phyloP scores from a whole-genome alignment of 2,113 vertebrate species.

The Accipiter virgatus region DNA sequence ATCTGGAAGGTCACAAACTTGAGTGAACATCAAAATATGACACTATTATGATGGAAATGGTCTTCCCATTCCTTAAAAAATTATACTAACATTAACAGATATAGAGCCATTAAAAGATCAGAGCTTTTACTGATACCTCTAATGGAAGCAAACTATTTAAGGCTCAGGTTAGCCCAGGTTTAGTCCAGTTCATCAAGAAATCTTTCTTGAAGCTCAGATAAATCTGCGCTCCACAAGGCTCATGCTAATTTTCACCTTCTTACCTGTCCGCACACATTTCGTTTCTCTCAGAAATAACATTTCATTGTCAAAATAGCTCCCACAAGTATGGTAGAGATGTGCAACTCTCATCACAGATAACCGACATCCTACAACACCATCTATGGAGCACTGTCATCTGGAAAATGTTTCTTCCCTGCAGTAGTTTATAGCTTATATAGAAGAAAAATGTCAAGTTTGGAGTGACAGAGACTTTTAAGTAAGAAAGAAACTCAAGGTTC shows the following conservation, averaged over 20 bases:
- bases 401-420: constrained; percentile 29
- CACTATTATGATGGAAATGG: background rate
- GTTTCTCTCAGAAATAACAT: background rate
- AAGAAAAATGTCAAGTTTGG: constrained; percentile 36
- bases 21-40: background rate
- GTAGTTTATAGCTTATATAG: constrained; percentile 48
- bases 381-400: constrained; percentile 28
- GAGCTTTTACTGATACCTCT: background rate
- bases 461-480: constrained; percentile 26
- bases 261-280: background rate
- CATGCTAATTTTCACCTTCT: background rate
- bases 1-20: background rate
- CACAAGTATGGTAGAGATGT: background rate
- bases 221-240: background rate
- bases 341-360: background rate
- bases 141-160: background rate
- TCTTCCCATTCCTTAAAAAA: background rate
- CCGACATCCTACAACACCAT: background rate
- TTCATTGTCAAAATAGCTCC: background rate
- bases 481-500: constrained; percentile 27
- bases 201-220: background rate
- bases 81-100: background rate
- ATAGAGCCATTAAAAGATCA: background rate
- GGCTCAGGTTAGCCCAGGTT: background rate
- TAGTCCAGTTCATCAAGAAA: background rate